These are phyloP conservation scores for Sclerodermus sp. DNA, from an alignment of 2,888 invertebrate genomes.

Conservation along the genomic window DNA sequence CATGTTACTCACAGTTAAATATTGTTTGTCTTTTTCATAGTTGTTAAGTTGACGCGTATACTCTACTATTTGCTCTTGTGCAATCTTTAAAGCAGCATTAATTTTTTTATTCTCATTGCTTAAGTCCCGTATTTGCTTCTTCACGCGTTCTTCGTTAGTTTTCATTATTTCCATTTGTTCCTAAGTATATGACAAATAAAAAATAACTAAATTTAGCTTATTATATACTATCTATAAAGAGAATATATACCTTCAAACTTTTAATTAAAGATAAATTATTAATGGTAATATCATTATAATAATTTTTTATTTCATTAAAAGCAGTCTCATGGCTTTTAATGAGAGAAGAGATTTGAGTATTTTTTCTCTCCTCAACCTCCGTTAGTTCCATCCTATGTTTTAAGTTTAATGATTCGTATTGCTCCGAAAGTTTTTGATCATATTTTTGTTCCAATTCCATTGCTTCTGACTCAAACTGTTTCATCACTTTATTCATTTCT, in stretches of 20 bases:
- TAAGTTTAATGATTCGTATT: conserved; percentile 72
- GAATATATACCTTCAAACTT: conserved; percentile 73
- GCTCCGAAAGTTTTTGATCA: conserved; percentile 73
- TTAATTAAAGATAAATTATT: conserved; percentile 91
- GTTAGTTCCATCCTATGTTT: conserved; percentile 81
- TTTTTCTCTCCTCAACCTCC: conserved; percentile 90
- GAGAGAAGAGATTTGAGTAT: conserved; percentile 79
- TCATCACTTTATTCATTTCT: conserved; percentile 63
- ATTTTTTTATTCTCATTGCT: conserved; percentile 74
- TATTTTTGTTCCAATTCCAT: conserved; percentile 71
- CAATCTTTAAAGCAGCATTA: conserved; percentile 71
- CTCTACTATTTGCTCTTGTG: conserved; percentile 72
- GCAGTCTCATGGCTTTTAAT: conserved; percentile 82
- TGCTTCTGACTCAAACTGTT: conserved; percentile 69
- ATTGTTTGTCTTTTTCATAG: conserved; percentile 82
- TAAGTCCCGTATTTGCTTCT: conserved; percentile 69
- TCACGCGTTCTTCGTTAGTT: conserved; percentile 78
- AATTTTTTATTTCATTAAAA: conserved; percentile 88
- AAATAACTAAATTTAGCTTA: background rate
- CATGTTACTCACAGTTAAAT: conserved; percentile 63
- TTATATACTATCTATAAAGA: background rate
- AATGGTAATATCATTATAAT: conserved; percentile 92
- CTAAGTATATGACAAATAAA: conserved; percentile 38
- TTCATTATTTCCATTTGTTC: conserved; percentile 78
- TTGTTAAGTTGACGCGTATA: conserved; percentile 77